Percentiles rank a stretch among this genome's conserved stretches.
Evolutionary conservation across 2,113 vertebrate genomes (phyloP).

Genomic region (Pteropus alecto): DNA sequence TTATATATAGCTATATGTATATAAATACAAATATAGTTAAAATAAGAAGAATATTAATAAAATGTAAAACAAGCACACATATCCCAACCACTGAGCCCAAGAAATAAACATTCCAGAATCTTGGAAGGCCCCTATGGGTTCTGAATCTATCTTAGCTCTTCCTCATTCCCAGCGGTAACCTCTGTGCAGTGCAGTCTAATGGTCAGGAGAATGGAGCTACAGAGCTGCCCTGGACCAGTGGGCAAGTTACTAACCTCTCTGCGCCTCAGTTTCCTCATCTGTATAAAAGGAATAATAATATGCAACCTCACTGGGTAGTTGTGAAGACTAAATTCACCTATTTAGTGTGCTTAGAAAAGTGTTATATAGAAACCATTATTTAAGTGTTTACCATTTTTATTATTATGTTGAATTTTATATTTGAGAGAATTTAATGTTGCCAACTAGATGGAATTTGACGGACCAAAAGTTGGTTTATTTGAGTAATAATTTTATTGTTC

Average conservation of each 20-base stretch:
- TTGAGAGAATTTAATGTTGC: not conserved
- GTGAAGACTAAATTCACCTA: not conserved
- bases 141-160: not conserved
- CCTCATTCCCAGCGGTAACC: not conserved
- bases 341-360: not conserved
- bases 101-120: not conserved
- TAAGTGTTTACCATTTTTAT: not conserved
- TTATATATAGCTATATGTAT: not conserved
- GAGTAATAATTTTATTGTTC: not conserved
- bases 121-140: fast-evolving
- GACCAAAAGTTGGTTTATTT: not conserved
- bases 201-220: not conserved
- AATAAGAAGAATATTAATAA: not conserved
- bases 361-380: not conserved
- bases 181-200: not conserved
- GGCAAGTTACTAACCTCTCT: not conserved
- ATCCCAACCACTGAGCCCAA: not conserved
- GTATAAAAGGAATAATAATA: not conserved
- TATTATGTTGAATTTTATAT: not conserved
- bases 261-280: not conserved
- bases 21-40: not conserved
- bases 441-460: not conserved
- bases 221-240: not conserved
- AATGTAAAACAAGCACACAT: not conserved
- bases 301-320: not conserved